A percentile compares a stretch with the other conserved stretches of the same genome.
Evolutionary conservation across 2,888 invertebrate genomes (phyloP).

Genomic region (Dinocampus coccinellae): DNA sequence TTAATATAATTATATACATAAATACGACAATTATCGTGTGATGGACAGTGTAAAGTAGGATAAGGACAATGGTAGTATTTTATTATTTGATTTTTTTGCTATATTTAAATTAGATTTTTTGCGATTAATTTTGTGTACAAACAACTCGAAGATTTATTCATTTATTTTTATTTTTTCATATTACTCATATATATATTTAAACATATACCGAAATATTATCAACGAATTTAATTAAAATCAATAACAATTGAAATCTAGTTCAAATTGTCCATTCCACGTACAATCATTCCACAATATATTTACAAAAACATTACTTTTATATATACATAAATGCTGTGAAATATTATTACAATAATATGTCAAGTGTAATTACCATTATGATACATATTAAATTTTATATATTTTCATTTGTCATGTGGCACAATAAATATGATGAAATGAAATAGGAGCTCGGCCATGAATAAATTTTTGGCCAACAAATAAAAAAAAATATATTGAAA

Average conservation of each 20-base stretch:
- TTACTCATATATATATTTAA: background rate
- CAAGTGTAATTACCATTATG: background rate
- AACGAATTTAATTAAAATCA: background rate
- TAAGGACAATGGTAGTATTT: slow-evolving; percentile 1
- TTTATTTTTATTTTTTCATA: background rate
- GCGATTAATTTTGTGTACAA: background rate
- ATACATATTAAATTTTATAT: background rate
- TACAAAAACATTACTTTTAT: background rate
- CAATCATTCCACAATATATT: background rate
- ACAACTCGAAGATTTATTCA: background rate
- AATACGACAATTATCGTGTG: background rate
- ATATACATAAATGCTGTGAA: background rate
- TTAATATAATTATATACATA: background rate
- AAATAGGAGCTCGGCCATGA: background rate
- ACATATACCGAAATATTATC: background rate
- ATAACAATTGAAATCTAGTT: background rate
- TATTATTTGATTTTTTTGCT: background rate
- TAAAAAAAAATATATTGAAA: background rate
- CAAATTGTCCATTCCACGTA: background rate
- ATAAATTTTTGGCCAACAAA: background rate
- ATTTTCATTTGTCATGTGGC: background rate
- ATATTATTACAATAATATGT: background rate
- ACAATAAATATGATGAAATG: background rate
- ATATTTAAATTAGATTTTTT: background rate
- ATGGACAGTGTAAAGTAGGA: background rate